Evolutionary conservation across 2,888 invertebrate species (phyloP).

Genomic region (Ectropis crepuscularia): DNA sequence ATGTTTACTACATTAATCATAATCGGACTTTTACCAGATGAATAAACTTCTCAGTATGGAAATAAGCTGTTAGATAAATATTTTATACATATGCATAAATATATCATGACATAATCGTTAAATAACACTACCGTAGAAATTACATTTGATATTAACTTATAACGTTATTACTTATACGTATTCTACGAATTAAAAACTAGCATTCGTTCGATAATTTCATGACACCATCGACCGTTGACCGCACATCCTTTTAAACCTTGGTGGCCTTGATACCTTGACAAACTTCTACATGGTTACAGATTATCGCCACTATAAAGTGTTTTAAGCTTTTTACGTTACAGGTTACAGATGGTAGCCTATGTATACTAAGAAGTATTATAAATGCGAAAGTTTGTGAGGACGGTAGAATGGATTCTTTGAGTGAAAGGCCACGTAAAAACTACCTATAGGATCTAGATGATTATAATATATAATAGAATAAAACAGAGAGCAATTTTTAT

Average conservation of each 20-base stretch:
- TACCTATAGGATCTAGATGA: no score
- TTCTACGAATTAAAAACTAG: slow-evolving; percentile 1
- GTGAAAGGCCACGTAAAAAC: no score
- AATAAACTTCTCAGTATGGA: slow-evolving; percentile 3
- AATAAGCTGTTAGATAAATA: slow-evolving; percentile 13
- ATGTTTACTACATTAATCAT: slow-evolving; percentile 2
- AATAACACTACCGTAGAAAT: neutral
- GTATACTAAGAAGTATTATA: no score
- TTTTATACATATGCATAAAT: neutral
- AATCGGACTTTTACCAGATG: neutral
- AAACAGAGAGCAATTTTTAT: no score
- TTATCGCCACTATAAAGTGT: no score
- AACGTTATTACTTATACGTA: no score
- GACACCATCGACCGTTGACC: slow-evolving; percentile 13
- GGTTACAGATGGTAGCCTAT: no score
- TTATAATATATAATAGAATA: no score
- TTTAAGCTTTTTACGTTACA: no score
- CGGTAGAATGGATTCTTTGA: no score
- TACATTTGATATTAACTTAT: neutral
- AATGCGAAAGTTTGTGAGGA: no score
- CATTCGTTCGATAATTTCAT: slow-evolving; percentile 1
- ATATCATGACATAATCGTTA: slow-evolving; percentile 5
- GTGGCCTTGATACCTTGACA: neutral
- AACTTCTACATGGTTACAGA: no score
- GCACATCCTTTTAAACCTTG: slow-evolving; percentile 1